Base-by-base conservation (phyloP, 1,140 invertebrate genomes). In the Dicyema japonicum region DNA sequence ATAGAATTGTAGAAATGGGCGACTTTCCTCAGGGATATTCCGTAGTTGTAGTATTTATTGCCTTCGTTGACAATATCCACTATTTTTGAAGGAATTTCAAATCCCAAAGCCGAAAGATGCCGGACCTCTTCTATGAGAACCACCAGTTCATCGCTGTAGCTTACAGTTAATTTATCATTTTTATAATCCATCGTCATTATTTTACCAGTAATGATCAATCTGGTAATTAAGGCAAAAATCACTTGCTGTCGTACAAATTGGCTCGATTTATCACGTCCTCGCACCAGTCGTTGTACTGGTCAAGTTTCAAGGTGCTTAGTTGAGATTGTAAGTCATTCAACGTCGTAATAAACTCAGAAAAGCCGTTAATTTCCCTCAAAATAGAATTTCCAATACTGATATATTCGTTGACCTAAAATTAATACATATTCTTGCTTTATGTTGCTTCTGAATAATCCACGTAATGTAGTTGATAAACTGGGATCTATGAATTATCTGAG, bases 1-100 rank as follows among this genome's bases (percentile, higher is more conserved):
- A 94, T 74, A 0, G 80, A 90, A 41, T 92, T 92, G 46, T 92
- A 85, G 48, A 92, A 92, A 33, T 74, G 80, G 1, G 80, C 75
- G 26, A 92, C 67, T 53, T 72, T 74, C 50, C 82, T 72, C 18
- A 90, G 48, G 8, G 66, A 59, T 26, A 71, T 62, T 0, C 75
- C 78, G 40, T 67, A 62, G 21, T 59, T 58, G 45, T 72, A 63
- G 40, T 72, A 75, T 31, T 65, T 63, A 37, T 67, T 60, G 0
- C 68, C 68, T 19, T 48, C 47, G 18, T 56, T 43, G 11, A 63
- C 58, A 1, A 62, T 60, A 13, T 66, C 55, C 21, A 62, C 54
- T 15, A 80, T 65, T 27, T 64, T 60, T 8, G 55, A 41, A 1
- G 72, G 69, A 19, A 78, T 63, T 21, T 58, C 55, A 40, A 69